Evolutionary conservation across 2,888 invertebrate genomes (phyloP).

Genomic region (Blastobasis adustella): DNA sequence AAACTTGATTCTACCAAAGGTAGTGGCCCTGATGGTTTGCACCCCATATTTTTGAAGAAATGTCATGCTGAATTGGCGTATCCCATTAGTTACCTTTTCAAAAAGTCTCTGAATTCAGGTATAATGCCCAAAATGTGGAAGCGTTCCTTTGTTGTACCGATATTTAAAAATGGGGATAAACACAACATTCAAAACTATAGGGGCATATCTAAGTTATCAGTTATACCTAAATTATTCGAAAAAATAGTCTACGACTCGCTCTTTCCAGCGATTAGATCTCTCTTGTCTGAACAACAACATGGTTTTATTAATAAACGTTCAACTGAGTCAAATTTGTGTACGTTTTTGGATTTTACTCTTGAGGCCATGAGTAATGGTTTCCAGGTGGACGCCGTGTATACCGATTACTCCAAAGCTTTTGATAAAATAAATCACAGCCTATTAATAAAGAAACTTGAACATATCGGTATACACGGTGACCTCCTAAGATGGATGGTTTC

Average conservation of each 20-base stretch:
- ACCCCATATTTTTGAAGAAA: neutral
- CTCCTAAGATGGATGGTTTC: constrained; percentile 9
- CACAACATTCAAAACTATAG: neutral
- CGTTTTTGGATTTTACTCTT: constrained; percentile 5
- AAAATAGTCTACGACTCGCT: constrained; percentile 4
- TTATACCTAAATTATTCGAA: constrained; percentile 3
- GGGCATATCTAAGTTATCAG: constrained; percentile 2
- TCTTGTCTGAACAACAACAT: constrained; percentile 3
- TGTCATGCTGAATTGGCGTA: neutral
- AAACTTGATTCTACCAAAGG: neutral
- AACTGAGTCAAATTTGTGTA: constrained; percentile 11
- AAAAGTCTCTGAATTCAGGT: neutral
- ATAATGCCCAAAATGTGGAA: neutral
- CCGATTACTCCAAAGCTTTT: constrained; percentile 12
- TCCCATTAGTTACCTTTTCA: neutral
- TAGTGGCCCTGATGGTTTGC: constrained; percentile 2
- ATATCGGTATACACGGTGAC: constrained; percentile 9
- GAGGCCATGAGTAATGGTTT: constrained; percentile 9
- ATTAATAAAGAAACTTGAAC: constrained; percentile 5
- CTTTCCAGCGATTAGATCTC: neutral
- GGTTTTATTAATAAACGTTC: constrained; percentile 13
- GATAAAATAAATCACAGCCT: constrained; percentile 7
- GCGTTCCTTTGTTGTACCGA: neutral
- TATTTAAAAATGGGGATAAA: neutral
- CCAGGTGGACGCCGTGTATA: constrained; percentile 11